A percentile compares a stretch with the other conserved stretches of the same genome.
Evolutionary conservation across 2,113 vertebrate genomes (phyloP).

Genomic region (Alethe diademata): DNA sequence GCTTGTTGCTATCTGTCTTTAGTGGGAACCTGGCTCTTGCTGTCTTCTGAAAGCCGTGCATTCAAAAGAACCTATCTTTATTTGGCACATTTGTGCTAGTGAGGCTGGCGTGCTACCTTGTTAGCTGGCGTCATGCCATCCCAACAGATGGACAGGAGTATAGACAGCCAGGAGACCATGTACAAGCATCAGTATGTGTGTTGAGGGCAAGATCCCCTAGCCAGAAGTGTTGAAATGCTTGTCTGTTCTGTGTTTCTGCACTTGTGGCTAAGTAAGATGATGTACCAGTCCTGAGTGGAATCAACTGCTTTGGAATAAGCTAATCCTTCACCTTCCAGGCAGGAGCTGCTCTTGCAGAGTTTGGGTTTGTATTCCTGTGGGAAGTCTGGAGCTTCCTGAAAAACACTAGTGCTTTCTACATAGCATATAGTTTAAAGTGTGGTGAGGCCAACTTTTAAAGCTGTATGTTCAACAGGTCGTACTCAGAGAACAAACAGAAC

Average conservation of each 20-base stretch:
- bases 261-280: neutral
- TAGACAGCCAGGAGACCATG: conserved; percentile 72
- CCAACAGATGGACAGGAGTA: conserved; percentile 74
- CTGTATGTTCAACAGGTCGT: neutral
- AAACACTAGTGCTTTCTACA: neutral
- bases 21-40: neutral
- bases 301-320: neutral
- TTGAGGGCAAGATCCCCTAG: conserved; percentile 64
- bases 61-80: conserved; percentile 44
- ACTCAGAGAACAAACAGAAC: neutral
- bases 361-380: neutral
- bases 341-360: neutral
- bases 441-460: neutral
- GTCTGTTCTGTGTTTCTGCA: neutral
- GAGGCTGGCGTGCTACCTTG: conserved; percentile 55
- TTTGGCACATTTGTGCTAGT: conserved; percentile 63
- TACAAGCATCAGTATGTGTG: conserved; percentile 59
- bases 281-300: neutral
- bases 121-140: conserved; percentile 70
- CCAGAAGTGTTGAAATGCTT: conserved; percentile 51
- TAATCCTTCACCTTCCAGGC: neutral
- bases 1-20: neutral
- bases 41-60: conserved; percentile 27
- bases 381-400: neutral
- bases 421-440: neutral